Evolutionary conservation across 2,888 invertebrate genomes (phyloP).

Genomic region (Emmelina monodactyla): DNA sequence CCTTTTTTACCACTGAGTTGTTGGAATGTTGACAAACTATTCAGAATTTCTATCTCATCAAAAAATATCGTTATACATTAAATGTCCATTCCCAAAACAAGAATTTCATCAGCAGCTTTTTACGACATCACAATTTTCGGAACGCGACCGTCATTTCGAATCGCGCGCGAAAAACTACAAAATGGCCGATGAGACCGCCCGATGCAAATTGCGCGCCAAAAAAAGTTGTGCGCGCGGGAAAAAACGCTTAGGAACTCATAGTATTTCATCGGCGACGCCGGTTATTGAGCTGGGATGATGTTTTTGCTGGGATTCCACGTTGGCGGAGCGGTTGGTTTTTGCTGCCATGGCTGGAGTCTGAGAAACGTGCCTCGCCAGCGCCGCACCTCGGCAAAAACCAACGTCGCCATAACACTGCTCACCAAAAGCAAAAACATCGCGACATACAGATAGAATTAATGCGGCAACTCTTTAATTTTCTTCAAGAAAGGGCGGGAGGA

Average conservation of each 20-base stretch:
- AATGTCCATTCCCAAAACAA: slow-evolving; percentile 41
- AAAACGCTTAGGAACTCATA: slow-evolving; percentile 59
- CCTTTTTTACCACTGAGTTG: too few relatives aligned
- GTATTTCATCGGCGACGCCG: slow-evolving; percentile 59
- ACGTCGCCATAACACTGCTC: slow-evolving; percentile 45
- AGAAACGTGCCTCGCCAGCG: slow-evolving; percentile 29
- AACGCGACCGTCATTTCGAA: slow-evolving; percentile 40
- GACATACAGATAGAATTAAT: slow-evolving; percentile 60
- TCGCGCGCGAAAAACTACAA: slow-evolving; percentile 46
- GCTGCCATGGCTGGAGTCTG: slow-evolving; percentile 35
- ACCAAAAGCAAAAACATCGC: slow-evolving; percentile 42
- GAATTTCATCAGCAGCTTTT: slow-evolving; percentile 49
- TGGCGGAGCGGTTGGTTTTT: slow-evolving; percentile 35
- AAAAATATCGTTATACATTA: slow-evolving; percentile 20
- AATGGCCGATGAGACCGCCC: slow-evolving; percentile 37
- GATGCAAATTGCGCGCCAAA: slow-evolving; percentile 55
- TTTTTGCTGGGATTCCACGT: slow-evolving; percentile 27
- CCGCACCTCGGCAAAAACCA: slow-evolving; percentile 15
- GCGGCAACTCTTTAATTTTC: slow-evolving; percentile 62
- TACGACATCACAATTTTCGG: slow-evolving; percentile 38
- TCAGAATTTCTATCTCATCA: too few relatives aligned
- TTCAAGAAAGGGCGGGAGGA: slow-evolving; percentile 63
- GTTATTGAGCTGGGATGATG: slow-evolving; percentile 52
- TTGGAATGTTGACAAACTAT: too few relatives aligned
- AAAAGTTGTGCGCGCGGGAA: slow-evolving; percentile 35